A percentile compares a stretch with the other conserved stretches of the same genome.
These are phyloP conservation scores for Marronus borbonicus DNA, from an alignment of 2,888 invertebrate genomes.

Conservation along the genomic window DNA sequence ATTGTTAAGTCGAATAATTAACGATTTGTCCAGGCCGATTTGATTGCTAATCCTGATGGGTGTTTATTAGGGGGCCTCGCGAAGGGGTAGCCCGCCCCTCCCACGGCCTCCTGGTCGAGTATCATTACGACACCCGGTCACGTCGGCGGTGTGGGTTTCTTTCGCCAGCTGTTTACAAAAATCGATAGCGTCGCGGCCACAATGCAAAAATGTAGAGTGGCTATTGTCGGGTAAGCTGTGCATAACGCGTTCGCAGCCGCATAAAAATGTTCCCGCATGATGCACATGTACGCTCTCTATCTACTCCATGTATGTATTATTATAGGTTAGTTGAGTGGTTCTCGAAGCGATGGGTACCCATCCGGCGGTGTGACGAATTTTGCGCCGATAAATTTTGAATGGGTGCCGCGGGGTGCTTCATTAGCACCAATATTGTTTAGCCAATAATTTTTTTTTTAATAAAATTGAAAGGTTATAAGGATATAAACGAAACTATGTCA, in stretches of 20 bases:
- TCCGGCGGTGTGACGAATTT: not conserved
- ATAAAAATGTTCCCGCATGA: conserved; percentile 41
- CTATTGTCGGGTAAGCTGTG: conserved; percentile 19
- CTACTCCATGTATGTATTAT: not conserved
- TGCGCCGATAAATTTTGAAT: not conserved
- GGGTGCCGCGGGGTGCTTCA: not conserved
- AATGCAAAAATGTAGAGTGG: conserved; percentile 44
- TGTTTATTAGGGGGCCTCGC: conserved; percentile 60
- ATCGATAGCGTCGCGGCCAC: conserved; percentile 57
- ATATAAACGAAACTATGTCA: no score
- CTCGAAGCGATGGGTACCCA: no score
- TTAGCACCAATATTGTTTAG: not conserved
- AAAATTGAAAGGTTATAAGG: no score
- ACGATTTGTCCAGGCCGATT: conserved; percentile 56
- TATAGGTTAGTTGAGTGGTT: no score
- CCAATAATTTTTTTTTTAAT: no score
- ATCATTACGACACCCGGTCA: conserved; percentile 68
- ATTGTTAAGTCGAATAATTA: conserved; percentile 53
- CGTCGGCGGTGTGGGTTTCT: conserved; percentile 58
- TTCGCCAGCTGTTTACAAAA: conserved; percentile 63
- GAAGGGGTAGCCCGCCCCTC: conserved; percentile 59
- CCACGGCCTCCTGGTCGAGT: conserved; percentile 63
- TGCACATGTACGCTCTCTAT: not conserved
- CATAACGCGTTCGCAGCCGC: conserved; percentile 20
- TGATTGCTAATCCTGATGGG: conserved; percentile 66